Percentiles rank a stretch among this genome's conserved stretches.
phyloP scores from a whole-genome alignment of 2,888 invertebrate species.

The Emmelina monodactyla region DNA sequence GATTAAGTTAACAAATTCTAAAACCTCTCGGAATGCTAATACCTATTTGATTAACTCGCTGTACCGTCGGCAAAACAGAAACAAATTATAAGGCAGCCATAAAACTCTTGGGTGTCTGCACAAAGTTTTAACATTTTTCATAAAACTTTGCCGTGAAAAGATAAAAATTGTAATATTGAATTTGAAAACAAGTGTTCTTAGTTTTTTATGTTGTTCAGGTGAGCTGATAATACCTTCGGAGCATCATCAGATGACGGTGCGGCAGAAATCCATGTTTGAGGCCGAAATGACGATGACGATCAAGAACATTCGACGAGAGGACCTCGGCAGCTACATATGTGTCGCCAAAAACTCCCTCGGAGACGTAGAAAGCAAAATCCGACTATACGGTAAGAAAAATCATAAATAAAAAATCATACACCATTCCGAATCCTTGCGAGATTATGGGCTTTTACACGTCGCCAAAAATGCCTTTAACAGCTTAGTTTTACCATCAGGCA shows the following conservation, averaged over 20 bases:
- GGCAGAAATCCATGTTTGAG: conserved; percentile 80
- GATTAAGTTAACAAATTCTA: background rate
- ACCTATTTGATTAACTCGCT: conserved; percentile 35
- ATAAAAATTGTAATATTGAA: conserved; percentile 63
- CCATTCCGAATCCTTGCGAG: too few species aligned
- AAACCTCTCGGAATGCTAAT: conserved; percentile 20
- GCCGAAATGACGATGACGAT: conserved; percentile 85
- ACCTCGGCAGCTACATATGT: conserved; percentile 86
- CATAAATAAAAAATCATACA: too few species aligned
- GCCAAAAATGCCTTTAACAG: too few species aligned
- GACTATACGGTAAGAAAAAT: conserved; percentile 78
- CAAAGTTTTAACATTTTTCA: conserved; percentile 63
- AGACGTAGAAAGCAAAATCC: conserved; percentile 88
- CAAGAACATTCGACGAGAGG: conserved; percentile 77
- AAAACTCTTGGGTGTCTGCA: conserved; percentile 58
- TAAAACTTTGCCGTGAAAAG: conserved; percentile 50
- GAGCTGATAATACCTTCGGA: conserved; percentile 86
- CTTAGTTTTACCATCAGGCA: too few species aligned
- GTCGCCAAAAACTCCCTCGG: conserved; percentile 88
- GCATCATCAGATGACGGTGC: conserved; percentile 80
- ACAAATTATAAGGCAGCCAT: conserved; percentile 61
- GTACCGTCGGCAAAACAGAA: conserved; percentile 50
- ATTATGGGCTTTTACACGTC: too few species aligned
- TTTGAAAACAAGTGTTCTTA: conserved; percentile 47
- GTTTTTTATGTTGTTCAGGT: conserved; percentile 51